These are phyloP conservation scores for Dorcus parallelipipedus DNA, from an alignment of 2,888 invertebrate species.

Conservation along the genomic window DNA sequence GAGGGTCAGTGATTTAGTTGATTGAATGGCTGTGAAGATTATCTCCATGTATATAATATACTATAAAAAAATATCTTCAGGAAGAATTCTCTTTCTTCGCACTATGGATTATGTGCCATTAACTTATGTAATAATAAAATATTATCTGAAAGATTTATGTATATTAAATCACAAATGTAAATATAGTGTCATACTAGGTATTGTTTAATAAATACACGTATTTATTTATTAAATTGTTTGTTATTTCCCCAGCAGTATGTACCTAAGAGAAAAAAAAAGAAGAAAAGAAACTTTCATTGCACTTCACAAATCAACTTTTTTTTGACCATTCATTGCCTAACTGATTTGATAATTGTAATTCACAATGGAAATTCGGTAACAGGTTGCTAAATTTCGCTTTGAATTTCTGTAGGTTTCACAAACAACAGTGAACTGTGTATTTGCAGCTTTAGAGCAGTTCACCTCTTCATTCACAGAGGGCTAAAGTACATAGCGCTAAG, in stretches of 20 bases:
- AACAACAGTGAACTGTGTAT: too few species aligned
- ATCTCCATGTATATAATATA: slow-evolving; percentile 26
- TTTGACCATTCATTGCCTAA: too few species aligned
- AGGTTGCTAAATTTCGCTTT: too few species aligned
- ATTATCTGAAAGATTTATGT: slow-evolving; percentile 20
- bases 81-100: slow-evolving; percentile 24
- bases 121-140: slow-evolving; percentile 31
- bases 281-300: too few species aligned
- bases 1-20: slow-evolving; percentile 30
- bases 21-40: slow-evolving; percentile 32
- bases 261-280: background rate
- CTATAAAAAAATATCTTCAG: slow-evolving; percentile 20
- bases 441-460: too few species aligned
- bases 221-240: slow-evolving; percentile 24
- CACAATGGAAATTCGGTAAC: too few species aligned
- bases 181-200: slow-evolving; percentile 26
- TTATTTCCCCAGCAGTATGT: background rate
- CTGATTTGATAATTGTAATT: too few species aligned
- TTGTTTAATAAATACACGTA: slow-evolving; percentile 29
- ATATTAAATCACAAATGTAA: slow-evolving; percentile 24
- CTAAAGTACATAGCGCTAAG: too few species aligned
- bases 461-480: too few species aligned
- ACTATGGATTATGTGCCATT: slow-evolving; percentile 34
- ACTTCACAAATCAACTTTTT: too few species aligned
- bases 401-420: too few species aligned